Conservation (phyloP, 2,113 vertebrate genomes). For the Gymnocephalus cernua region DNA sequence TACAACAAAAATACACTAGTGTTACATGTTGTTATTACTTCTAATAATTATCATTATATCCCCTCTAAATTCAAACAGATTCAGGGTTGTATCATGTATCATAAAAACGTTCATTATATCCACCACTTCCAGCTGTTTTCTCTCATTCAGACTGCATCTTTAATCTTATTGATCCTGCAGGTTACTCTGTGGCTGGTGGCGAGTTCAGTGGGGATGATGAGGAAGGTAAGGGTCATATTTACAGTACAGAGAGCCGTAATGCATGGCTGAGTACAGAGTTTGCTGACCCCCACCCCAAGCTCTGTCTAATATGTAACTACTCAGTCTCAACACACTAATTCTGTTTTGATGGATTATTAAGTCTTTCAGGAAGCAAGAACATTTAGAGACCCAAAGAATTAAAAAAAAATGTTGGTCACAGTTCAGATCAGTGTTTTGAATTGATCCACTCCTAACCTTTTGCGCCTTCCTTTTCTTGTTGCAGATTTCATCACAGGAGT, state of each 20-base stretch:
- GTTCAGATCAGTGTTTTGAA: constrained; percentile 1
- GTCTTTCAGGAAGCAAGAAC: constrained; percentile 19
- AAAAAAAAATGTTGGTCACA: neutral
- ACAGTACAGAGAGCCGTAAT: constrained; percentile 36
- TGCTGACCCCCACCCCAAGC: constrained; percentile 15
- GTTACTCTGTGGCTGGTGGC: constrained; percentile 91
- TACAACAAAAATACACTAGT: neutral
- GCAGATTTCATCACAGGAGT: constrained; percentile 93
- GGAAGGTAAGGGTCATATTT: constrained; percentile 88
- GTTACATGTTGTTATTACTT: neutral
- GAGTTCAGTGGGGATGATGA: constrained; percentile 89
- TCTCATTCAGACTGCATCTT: neutral
- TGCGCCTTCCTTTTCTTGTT: constrained; percentile 25
- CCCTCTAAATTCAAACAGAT: neutral
- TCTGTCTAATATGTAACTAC: constrained; percentile 30
- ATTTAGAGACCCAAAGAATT: neutral
- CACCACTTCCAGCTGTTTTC: neutral
- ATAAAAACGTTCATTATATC: neutral
- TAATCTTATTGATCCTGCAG: constrained; percentile 71
- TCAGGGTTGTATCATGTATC: too few relatives aligned
- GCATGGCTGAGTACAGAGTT: constrained; percentile 42
- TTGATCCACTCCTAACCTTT: constrained; percentile 1
- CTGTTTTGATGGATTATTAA: constrained; percentile 25
- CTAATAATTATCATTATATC: neutral
- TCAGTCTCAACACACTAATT: neutral